phyloP scores from a whole-genome alignment of 2,797 vertebrate genomes.

The Arnoldichthys spilopterus region DNA sequence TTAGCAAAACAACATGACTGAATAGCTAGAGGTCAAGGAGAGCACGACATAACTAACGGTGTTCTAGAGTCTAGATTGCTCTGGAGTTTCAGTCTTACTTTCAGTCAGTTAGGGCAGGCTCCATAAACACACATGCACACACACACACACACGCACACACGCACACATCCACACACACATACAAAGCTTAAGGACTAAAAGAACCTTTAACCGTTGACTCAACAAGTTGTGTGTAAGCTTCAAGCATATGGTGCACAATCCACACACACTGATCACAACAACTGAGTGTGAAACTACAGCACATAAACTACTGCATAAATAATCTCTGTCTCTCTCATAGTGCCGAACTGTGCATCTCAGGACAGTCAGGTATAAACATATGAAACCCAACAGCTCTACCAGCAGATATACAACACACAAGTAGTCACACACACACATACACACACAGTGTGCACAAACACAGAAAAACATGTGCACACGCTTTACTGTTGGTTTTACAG shows the following conservation, averaged over 20 bases:
- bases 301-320: constrained; percentile 19
- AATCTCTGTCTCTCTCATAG: background rate
- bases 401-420: background rate
- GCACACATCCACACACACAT: background rate
- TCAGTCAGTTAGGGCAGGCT: background rate
- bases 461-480: too few species aligned
- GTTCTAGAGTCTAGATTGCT: too few species aligned
- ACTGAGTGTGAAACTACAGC: constrained; percentile 1
- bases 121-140: too few species aligned
- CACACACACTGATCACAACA: background rate
- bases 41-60: background rate
- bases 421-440: constrained; percentile 1
- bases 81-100: background rate
- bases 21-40: background rate
- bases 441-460: constrained; percentile 1
- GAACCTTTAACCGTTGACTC: constrained; percentile 13
- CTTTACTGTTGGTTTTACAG: too few species aligned
- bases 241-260: constrained; percentile 9
- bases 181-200: background rate
- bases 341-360: too few species aligned
- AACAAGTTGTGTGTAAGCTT: background rate
- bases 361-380: too few species aligned
- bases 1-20: constrained; percentile 3
- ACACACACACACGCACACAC: too few species aligned
- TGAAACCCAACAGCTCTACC: too few species aligned